Conservation (phyloP, 2,888 invertebrate genomes). For the Drosophila siamana region DNA sequence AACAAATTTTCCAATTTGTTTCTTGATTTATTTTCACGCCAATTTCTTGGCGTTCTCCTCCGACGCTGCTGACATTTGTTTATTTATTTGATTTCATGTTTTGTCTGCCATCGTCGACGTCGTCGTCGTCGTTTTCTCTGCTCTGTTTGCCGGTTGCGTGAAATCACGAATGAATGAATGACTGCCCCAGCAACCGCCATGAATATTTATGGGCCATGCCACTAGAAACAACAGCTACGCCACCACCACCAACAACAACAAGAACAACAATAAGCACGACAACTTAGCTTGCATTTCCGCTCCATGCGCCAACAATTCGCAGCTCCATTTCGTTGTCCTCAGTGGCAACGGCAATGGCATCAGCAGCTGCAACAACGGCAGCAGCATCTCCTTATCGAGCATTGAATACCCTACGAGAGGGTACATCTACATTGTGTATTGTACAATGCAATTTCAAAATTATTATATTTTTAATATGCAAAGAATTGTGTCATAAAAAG, state of each 20-base stretch:
- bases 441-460: too few relatives aligned
- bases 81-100: conserved; percentile 79
- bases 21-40: conserved; percentile 81
- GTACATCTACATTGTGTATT: background rate
- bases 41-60: conserved; percentile 73
- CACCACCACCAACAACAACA: conserved; percentile 32
- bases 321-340: conserved; percentile 71
- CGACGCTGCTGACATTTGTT: conserved; percentile 73
- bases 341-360: conserved; percentile 24
- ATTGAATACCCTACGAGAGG: conserved; percentile 16
- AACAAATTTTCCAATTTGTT: conserved; percentile 81
- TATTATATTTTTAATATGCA: too few relatives aligned
- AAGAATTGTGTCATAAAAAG: too few relatives aligned
- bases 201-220: conserved; percentile 74
- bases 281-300: conserved; percentile 75
- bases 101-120: conserved; percentile 62
- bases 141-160: conserved; percentile 58
- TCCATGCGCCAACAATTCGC: conserved; percentile 71
- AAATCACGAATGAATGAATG: conserved; percentile 80
- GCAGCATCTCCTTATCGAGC: conserved; percentile 24
- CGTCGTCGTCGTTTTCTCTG: conserved; percentile 16
- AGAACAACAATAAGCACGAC: conserved; percentile 7
- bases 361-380: conserved; percentile 38
- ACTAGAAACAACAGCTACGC: conserved; percentile 63
- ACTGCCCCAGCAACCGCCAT: conserved; percentile 75